Conservation (phyloP, 2,113 vertebrate genomes). For the Tachycineta bicolor region DNA sequence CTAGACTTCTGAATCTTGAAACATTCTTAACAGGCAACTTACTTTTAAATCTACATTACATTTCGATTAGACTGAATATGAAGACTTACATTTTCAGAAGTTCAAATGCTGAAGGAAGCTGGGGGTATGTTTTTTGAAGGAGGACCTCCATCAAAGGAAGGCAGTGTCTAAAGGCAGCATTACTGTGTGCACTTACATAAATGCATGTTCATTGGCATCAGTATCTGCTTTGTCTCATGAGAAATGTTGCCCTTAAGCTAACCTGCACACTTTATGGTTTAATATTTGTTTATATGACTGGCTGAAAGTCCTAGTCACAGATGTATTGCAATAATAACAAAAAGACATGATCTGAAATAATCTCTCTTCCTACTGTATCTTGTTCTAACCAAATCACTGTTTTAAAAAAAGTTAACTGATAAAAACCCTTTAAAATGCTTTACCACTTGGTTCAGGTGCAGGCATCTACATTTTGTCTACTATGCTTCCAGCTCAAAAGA, state of each 20-base stretch:
- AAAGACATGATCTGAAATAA: neutral
- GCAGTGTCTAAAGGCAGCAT: neutral
- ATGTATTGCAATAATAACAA: neutral
- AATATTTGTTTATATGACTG: neutral
- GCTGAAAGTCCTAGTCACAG: neutral
- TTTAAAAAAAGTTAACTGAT: neutral
- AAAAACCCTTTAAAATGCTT: neutral
- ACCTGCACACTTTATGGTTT: neutral
- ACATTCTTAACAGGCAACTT: neutral
- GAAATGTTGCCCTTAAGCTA: neutral
- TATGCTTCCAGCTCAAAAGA: neutral
- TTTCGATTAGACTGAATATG: neutral
- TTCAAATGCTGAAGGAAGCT: neutral
- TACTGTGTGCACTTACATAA: neutral
- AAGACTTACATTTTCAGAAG: neutral
- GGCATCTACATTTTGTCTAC: neutral
- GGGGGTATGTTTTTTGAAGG: neutral
- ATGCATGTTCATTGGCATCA: neutral
- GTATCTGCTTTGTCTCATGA: neutral
- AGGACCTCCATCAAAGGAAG: neutral
- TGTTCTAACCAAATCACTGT: neutral
- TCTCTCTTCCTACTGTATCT: neutral
- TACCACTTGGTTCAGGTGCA: neutral
- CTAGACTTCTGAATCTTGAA: neutral
- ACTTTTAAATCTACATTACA: neutral